Base-by-base conservation (phyloP, 2,113 vertebrate genomes). In the Entelurus aequoreus region DNA sequence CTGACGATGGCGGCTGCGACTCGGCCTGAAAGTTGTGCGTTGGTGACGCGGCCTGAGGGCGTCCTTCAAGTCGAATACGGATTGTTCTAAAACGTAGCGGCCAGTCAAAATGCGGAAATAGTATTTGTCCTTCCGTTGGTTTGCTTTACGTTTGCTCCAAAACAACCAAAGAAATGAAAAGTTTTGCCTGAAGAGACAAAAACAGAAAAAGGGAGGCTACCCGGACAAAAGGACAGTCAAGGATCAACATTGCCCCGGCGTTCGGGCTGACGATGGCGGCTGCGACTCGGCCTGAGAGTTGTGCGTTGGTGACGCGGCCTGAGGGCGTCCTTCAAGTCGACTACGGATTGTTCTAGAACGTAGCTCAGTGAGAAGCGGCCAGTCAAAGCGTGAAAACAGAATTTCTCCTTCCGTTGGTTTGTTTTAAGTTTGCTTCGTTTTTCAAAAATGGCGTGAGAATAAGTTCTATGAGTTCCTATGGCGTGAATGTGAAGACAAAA, bases 251-350 rank as follows among this genome's bases (percentile, higher is more conserved):
- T 28, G 28, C 28, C 28, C 28, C 28, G 28, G 28, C 28, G 0
- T 28, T 28, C 3, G 28, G 28, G 28, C 28, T 28, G 28, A 28
- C 3, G 28, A 3, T 28, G 28, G 28, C 15, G n/a, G 61, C 78
- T 74, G 70, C 71, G 66, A 71, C 54, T 68, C 74, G 56, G 68
- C 67, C 40, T 21, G 57, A 61, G 63, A 59, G 62, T 69, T 80
- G 71, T 77, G 71, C 62, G 9, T 66, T 48, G 65, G 71, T 72
- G 68, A 58, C 61, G 54, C 42, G 66, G 67, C 67, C 28, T 28
- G 28, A 4, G 28, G 28, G 28, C 28, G 28, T 4, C 28, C 63
- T 62, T 72, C 11, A 63, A 76, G 63, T 63, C 38, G 62, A n/a
- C 15, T 61, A 58, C 63, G 60, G 68, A 38, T 36, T 44, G 60